These are phyloP conservation scores for Eucidaris tribuloides DNA, from an alignment of 35 echinoderm and acorn worm genomes.

Conservation along the genomic window DNA sequence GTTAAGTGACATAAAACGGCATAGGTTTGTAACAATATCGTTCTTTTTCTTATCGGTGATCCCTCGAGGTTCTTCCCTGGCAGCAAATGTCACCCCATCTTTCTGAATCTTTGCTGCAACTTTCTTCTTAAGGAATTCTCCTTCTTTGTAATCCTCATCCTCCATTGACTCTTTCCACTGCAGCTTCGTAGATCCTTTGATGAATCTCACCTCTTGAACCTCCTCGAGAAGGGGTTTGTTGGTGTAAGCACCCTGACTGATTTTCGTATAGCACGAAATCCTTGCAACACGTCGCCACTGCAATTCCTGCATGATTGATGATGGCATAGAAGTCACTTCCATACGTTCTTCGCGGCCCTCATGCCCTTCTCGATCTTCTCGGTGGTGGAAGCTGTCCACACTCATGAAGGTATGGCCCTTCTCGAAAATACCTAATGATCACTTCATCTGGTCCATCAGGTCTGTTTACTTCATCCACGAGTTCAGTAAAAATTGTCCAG, in stretches of 20 bases:
- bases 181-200: background rate
- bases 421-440: constrained; percentile 19
- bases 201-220: background rate
- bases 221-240: background rate
- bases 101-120: background rate
- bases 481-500: constrained; percentile 7
- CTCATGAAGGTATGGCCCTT: constrained; percentile 30
- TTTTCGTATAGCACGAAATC: constrained; percentile 16
- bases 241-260: background rate
- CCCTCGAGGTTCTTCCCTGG: background rate
- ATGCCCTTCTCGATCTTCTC: constrained; percentile 34
- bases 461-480: background rate
- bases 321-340: background rate
- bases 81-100: background rate
- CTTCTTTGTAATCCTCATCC: background rate
- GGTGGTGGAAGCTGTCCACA: constrained; percentile 12
- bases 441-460: background rate
- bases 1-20: background rate
- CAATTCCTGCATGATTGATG: background rate
- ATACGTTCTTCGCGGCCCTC: background rate
- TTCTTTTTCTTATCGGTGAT: constrained; percentile 5
- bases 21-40: background rate
- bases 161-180: background rate
- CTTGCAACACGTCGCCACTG: background rate
- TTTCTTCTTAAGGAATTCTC: constrained; percentile 24